Percentiles rank a stretch among this genome's conserved stretches.
phyloP scores from a whole-genome alignment of 2,888 invertebrate genomes.

The Drosophila anomalata region DNA sequence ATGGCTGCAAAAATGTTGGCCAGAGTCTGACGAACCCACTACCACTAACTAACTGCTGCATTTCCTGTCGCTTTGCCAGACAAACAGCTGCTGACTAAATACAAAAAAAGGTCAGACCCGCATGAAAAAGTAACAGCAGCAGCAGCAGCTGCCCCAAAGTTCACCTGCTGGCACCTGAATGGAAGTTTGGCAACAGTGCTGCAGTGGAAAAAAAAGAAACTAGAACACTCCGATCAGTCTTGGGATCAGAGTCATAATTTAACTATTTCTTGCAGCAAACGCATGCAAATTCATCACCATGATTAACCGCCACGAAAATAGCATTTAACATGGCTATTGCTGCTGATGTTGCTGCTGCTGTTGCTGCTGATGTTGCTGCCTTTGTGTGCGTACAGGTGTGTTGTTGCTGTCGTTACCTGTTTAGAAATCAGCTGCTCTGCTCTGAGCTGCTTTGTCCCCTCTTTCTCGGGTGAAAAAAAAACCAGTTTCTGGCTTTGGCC shows the following conservation, averaged over 20 bases:
- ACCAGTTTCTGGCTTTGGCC: slow-evolving; percentile 65
- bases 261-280: slow-evolving; percentile 39
- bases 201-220: slow-evolving; percentile 33
- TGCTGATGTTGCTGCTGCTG: not conserved
- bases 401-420: slow-evolving; percentile 50
- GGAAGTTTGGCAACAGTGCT: slow-evolving; percentile 41
- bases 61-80: slow-evolving; percentile 56
- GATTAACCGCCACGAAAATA: slow-evolving; percentile 17
- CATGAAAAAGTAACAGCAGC: slow-evolving; percentile 35
- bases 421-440: slow-evolving; percentile 67
- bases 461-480: slow-evolving; percentile 36
- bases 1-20: slow-evolving; percentile 19
- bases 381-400: slow-evolving; percentile 48
- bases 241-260: slow-evolving; percentile 40
- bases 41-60: slow-evolving; percentile 54
- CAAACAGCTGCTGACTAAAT: slow-evolving; percentile 53
- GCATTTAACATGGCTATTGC: slow-evolving; percentile 18
- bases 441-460: slow-evolving; percentile 27
- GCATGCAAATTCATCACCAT: slow-evolving; percentile 49
- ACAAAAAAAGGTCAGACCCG: slow-evolving; percentile 43
- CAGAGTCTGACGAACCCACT: slow-evolving; percentile 40
- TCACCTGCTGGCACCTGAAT: slow-evolving; percentile 36
- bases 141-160: slow-evolving; percentile 47
- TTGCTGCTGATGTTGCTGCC: slow-evolving; percentile 26
- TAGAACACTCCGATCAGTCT: slow-evolving; percentile 17